Percentiles rank a stretch among this genome's conserved stretches.
phyloP scores from a whole-genome alignment of 2,113 vertebrate species.

The Pao palembangensis region DNA sequence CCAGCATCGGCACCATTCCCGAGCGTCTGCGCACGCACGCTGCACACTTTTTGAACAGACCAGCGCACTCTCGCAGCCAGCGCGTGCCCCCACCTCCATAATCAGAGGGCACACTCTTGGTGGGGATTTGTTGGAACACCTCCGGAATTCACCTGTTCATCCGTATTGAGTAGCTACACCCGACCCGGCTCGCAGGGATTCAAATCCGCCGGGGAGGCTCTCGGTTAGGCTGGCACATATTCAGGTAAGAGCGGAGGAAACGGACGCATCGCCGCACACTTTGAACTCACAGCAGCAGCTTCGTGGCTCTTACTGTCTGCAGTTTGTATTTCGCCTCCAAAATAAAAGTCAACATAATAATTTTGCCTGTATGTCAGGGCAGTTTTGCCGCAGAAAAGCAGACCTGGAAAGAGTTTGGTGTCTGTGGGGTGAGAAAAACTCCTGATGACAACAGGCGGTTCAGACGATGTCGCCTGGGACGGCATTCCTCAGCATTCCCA shows the following conservation, averaged over 20 bases:
- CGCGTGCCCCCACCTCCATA: too few species aligned
- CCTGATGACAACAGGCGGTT: constrained; percentile 12
- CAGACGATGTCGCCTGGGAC: neutral
- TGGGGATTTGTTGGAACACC: neutral
- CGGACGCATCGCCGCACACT: neutral
- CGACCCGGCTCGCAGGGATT: constrained; percentile 26
- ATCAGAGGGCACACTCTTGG: neutral
- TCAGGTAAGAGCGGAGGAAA: constrained; percentile 42
- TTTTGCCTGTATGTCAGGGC: too few species aligned
- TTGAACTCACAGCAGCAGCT: neutral
- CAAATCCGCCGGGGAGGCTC: constrained; percentile 11
- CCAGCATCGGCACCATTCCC: constrained; percentile 24
- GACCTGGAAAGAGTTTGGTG: too few species aligned
- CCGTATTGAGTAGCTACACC: constrained; percentile 6
- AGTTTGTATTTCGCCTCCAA: constrained; percentile 20
- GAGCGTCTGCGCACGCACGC: constrained; percentile 14
- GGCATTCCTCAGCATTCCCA: constrained; percentile 46
- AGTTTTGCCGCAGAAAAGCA: too few species aligned
- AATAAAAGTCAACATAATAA: too few species aligned
- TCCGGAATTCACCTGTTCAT: constrained; percentile 49
- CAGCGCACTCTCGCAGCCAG: too few species aligned
- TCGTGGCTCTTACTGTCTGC: neutral
- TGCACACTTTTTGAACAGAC: constrained; percentile 9
- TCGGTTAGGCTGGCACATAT: constrained; percentile 29
- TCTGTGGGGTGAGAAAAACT: neutral